A percentile compares a stretch with the other conserved stretches of the same genome.
These are phyloP conservation scores for Acropora yongei DNA, from an alignment of 64 coral and sea anemone species.

Conservation along the genomic window DNA sequence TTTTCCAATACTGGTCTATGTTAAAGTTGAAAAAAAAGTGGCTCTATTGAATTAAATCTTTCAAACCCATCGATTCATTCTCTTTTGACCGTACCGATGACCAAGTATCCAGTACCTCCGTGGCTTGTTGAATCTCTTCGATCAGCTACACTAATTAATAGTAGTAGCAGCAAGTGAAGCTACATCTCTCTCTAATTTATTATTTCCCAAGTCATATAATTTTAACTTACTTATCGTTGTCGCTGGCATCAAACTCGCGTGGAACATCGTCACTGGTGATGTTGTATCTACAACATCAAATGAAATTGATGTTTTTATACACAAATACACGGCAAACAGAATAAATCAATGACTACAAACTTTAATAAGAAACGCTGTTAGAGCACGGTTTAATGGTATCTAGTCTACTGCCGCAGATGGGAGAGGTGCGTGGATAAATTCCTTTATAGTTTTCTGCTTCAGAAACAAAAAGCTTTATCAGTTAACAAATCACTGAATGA, in stretches of 20 bases:
- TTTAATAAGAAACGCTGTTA: background rate
- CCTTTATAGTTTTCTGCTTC: slow-evolving; percentile 14
- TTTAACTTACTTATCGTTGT: slow-evolving; percentile 27
- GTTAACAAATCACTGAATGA: slow-evolving; percentile 9
- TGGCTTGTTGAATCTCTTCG: background rate
- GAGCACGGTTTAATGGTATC: background rate
- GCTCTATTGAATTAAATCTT: slow-evolving; percentile 2
- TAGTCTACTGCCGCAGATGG: background rate
- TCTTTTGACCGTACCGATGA: background rate
- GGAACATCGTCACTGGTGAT: slow-evolving; percentile 5
- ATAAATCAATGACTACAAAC: background rate
- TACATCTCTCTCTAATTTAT: slow-evolving; percentile 9
- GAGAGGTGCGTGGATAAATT: background rate
- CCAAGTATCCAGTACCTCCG: background rate
- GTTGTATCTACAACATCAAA: slow-evolving; percentile 21
- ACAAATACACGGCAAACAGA: background rate
- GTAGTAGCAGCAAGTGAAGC: slow-evolving; percentile 17
- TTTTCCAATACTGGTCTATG: background rate
- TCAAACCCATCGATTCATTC: slow-evolving; percentile 1
- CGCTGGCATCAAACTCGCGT: slow-evolving; percentile 16
- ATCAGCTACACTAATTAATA: slow-evolving; percentile 13
- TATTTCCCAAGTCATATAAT: background rate
- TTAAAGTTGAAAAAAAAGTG: background rate
- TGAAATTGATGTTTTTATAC: slow-evolving; percentile 15
- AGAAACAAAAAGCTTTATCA: slow-evolving; percentile 3